Percentiles rank a stretch among this genome's conserved stretches.
phyloP scores from a whole-genome alignment of 2,888 invertebrate species.

The Lepidochrysops patricia region DNA sequence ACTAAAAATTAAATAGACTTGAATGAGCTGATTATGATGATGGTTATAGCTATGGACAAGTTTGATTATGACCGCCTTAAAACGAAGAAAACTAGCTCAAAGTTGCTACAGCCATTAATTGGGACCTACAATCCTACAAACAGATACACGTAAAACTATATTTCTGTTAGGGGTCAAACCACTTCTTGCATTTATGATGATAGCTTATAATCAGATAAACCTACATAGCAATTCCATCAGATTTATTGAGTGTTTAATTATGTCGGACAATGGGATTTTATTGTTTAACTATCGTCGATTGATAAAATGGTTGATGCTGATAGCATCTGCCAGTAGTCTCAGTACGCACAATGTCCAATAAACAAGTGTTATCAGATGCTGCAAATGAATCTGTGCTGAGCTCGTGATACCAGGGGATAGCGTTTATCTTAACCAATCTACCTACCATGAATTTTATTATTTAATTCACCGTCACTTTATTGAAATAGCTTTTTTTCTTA shows the following conservation, averaged over 20 bases:
- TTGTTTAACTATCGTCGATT: constrained; percentile 31
- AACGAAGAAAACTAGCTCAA: no score
- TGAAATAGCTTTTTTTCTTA: no score
- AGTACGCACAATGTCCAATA: constrained; percentile 69
- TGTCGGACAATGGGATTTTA: constrained; percentile 34
- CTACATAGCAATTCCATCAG: constrained; percentile 37
- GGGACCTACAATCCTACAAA: no score
- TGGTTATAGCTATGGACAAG: no score
- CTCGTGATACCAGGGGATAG: constrained; percentile 27
- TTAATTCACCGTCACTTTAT: background rate
- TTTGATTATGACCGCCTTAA: no score
- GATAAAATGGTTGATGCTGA: constrained; percentile 51
- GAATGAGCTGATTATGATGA: no score
- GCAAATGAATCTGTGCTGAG: constrained; percentile 64
- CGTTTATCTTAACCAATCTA: background rate
- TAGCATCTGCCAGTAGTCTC: constrained; percentile 59
- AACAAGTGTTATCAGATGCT: constrained; percentile 60
- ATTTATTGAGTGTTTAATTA: constrained; percentile 59
- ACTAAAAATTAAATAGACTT: no score
- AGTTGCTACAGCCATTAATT: no score
- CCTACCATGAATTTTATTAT: background rate
- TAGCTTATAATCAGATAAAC: background rate
- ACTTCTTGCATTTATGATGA: no score
- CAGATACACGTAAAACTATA: no score
- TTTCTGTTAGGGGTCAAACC: no score